Evolutionary conservation across 2,797 vertebrate genomes (phyloP).

Genomic region (Rhinogobio ventralis): DNA sequence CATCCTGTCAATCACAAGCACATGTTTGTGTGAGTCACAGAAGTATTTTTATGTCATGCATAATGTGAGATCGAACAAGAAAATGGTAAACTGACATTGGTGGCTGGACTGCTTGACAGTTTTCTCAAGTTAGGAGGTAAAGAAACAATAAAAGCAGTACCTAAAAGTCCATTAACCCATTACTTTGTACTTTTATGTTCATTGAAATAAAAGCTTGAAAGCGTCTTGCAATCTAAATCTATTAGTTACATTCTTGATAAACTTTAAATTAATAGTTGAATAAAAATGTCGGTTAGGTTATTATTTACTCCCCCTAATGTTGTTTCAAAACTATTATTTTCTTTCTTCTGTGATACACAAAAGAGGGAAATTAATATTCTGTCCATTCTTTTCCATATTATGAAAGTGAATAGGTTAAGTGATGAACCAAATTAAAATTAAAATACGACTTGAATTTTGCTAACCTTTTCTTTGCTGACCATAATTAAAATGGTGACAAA

Average conservation of each 20-base stretch:
- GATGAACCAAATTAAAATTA: background rate
- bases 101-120: background rate
- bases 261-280: background rate
- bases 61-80: constrained; percentile 16
- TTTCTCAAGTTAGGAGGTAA: background rate
- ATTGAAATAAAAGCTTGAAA: background rate
- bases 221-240: background rate
- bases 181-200: background rate
- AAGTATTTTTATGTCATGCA: constrained; percentile 32
- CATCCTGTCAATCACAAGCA: constrained; percentile 33
- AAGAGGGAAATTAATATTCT: too few relatives aligned
- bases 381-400: background rate
- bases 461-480: background rate
- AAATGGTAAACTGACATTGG: constrained; percentile 4
- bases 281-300: background rate
- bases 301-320: background rate
- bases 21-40: constrained; percentile 17
- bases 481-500: background rate
- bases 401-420: background rate
- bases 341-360: background rate
- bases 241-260: background rate
- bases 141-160: background rate
- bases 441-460: background rate
- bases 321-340: background rate
- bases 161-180: background rate